Evolutionary conservation across 2,113 vertebrate species (phyloP).

Genomic region (Rhynchomys soricoides): DNA sequence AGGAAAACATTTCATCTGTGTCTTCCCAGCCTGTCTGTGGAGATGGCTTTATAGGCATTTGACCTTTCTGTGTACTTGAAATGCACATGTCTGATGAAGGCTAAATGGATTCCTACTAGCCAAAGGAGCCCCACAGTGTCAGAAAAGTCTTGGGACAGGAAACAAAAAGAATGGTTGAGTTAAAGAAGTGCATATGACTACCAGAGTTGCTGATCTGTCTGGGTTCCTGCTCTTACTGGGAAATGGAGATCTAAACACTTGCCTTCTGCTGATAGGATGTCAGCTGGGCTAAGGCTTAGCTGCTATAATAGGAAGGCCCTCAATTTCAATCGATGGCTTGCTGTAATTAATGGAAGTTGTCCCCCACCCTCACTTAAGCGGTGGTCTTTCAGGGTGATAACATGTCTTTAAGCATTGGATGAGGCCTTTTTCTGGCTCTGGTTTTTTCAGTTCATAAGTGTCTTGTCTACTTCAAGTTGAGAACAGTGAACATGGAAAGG

Average conservation of each 20-base stretch:
- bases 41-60: not conserved
- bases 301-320: not conserved
- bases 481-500: not conserved
- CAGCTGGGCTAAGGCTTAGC: not conserved
- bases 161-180: not conserved
- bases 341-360: not conserved
- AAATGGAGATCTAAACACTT: not conserved
- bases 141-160: not conserved
- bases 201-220: not conserved
- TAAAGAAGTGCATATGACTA: too few relatives aligned
- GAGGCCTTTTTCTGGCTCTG: not conserved
- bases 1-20: rapidly evolving
- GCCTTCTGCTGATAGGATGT: not conserved
- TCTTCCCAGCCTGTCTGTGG: not conserved
- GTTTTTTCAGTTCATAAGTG: not conserved
- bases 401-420: not conserved
- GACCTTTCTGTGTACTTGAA: not conserved
- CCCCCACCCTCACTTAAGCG: not conserved
- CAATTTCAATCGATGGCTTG: not conserved
- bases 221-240: not conserved
- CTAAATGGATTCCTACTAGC: not conserved
- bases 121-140: too few relatives aligned
- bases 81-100: not conserved
- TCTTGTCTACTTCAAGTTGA: not conserved
- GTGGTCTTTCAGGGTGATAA: too few relatives aligned